Base-by-base conservation (phyloP, 2,888 invertebrate genomes). In the Coenonympha arcania region DNA sequence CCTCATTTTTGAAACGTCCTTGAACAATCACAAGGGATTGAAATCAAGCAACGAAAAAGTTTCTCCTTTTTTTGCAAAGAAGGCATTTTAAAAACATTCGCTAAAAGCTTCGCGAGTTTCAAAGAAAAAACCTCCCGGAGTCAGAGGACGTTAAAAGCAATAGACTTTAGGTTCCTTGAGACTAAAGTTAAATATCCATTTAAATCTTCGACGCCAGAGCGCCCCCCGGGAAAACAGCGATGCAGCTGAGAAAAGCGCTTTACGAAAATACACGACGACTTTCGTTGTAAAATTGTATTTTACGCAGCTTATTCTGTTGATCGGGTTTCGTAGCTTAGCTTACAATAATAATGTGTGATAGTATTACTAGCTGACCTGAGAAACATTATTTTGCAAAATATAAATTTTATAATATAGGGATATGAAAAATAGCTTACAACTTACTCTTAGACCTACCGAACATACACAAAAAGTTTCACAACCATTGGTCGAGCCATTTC, bases 151-250 rank as follows among this genome's bases (percentile, higher is more conserved):
- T 68, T 68, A 70, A 69, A 77, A 69, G 78, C 80, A 79, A 81
- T 79, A 80, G 83, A 83, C 80, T 82, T 77, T 75, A 68, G 79
- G 78, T 78, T 79, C 71, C 76, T 75, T 73, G 79, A 83, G 82
- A 82, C 79, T 79, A 75, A 84, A 83, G 81, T 85, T 85, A 82
- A 84, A 83, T 85, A 85, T 84, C 84, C 82, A 83, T 85, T 85
- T 85, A 85, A 83, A 84, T 84, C 81, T 80, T 81, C 79, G 77
- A 76, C 71, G 76, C 73, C 68, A 65, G 62, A 58, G 55, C 56
- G 52, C 62, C 62, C 61, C 44, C 1, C 5, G 82, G 75, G 79
- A 71, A 66, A 62, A 58, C 66, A 78, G 79, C 80, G 74, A 65
- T 79, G 77, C 75, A 81, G 76, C 76, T 63, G 58, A 62, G 64